Evolutionary conservation across 2,113 vertebrate species (phyloP), one percentile per base, ranked within the genome.

Genomic region (Bubalus kerabau): DNA sequence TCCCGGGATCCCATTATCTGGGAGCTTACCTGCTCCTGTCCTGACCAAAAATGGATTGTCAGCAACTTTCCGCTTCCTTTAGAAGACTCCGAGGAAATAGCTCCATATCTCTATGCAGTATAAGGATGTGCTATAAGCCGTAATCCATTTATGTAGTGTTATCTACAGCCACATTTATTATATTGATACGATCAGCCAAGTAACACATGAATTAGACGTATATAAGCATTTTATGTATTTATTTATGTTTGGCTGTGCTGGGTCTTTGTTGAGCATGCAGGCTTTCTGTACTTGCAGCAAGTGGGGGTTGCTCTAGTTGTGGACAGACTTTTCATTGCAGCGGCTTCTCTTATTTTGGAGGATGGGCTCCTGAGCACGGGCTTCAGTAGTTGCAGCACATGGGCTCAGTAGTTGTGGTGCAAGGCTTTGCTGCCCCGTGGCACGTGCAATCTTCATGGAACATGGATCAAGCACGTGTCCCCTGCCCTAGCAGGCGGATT

Each of bases 381-480:
- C 32, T 19, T 19, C 16, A 1, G 32, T 2, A n/a, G 7, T 10
- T 19, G 30, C 7, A 67, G 8, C 32, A 10, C 62, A 17, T 10
- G 32, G 62, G 16, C 62, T 5, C 16, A 2, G 17, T 19, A 10
- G 16, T 67, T 67, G 32, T 19, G 16, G 16, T 67, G 3, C 0
- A 67, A 7, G 9, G 32, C 32, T n/a, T n/a, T 8, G 16, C 32
- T 67, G 62, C 32, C 30, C 32, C 16, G 1, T 19, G 32, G 32
- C 62, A n/a, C 3, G 0, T 19, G 62, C 32, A 67, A 10, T 67
- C 62, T 67, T 67, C 32, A 32, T 19, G 62, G 32, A 64, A 32
- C 62, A n/a, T 15, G 1, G 32, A n/a, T n/a, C 32, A n/a, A 67
- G 19, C 7, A 4, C 0, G 0, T 67, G 62, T 67, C 62, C 62